Evolutionary conservation across 2,797 vertebrate species (phyloP).

Genomic region (Fratercula arctica): DNA sequence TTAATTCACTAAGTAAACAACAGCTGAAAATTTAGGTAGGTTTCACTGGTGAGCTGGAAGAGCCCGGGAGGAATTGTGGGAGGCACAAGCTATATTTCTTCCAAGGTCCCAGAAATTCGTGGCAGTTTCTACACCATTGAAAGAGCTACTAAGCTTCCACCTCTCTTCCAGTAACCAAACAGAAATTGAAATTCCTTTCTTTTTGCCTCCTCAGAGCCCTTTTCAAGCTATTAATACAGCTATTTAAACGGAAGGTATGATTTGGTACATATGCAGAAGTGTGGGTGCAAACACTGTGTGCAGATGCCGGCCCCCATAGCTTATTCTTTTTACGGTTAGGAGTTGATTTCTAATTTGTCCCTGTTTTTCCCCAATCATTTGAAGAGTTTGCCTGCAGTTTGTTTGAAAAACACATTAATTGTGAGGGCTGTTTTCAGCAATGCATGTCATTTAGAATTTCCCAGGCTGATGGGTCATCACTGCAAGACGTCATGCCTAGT

Average conservation of each 20-base stretch:
- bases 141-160: not conserved
- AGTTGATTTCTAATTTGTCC: not conserved
- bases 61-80: not conserved
- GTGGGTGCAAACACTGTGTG: not conserved
- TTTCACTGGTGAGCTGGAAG: not conserved
- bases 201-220: not conserved
- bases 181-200: not conserved
- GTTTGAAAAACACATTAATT: slow-evolving; percentile 38
- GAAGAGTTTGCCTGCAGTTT: not conserved
- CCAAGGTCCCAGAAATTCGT: not conserved
- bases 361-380: not conserved
- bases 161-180: not conserved
- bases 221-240: not conserved
- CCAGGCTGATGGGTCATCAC: not conserved
- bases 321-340: not conserved
- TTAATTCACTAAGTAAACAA: not conserved
- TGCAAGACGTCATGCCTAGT: not conserved
- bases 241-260: not conserved
- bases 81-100: not conserved
- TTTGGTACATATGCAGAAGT: not conserved
- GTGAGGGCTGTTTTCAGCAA: not conserved
- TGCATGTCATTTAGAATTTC: slow-evolving; percentile 28
- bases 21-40: not conserved
- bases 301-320: not conserved
- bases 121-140: not conserved